Evolutionary conservation across 2,797 vertebrate genomes (phyloP), one percentile per base, ranked within the genome.

Genomic region (Aphelocoma californica): DNA sequence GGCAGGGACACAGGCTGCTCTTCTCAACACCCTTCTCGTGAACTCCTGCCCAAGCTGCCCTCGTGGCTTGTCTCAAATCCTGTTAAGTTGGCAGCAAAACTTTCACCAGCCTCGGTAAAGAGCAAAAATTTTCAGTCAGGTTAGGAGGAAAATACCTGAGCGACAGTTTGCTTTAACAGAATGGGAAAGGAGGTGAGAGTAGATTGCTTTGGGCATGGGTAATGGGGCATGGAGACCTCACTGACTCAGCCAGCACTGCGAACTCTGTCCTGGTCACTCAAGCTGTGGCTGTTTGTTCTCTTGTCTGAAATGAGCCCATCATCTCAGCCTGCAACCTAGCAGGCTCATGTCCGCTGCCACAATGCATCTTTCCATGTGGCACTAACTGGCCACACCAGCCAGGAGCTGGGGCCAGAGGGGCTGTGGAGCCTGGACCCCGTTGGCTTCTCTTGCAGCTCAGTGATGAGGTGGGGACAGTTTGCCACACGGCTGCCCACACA

Each of bases 201-300:
- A 92, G 88, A 94, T 96, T 66, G 81, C 90, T 97, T 88, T 85
- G 88, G 95, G 94, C 92, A 60, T 53, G 93, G 88, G 67, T 95
- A 95, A 93, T 92, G 92, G 94, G 92, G 81, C 94, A 94, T 88
- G 96, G 96, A 97, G 94, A 97, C 95, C 95, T 90, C 34, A 40
- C 66, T 92, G 93, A 93, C 93, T 96, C 73, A 92, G 91, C 74
- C 93, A 47, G 80, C 31, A 3, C 95, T 44, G 42, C 2, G 0
- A 67, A 54, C 93, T 75, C 88, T 21, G 51, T 82, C 83, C 69
- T 86, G 83, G 91, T 53, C 92, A 66, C 65, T 94, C 69, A 77
- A 51, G 89, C 93, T 90, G 92, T 24, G 89, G 67, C 81, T 23
- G 17, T 83, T 84, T 92, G 83, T 90, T 86, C 70, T 86, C 86